These are phyloP conservation scores for Perizoma flavofasciatum DNA, from an alignment of 2,888 invertebrate species.

Conservation along the genomic window DNA sequence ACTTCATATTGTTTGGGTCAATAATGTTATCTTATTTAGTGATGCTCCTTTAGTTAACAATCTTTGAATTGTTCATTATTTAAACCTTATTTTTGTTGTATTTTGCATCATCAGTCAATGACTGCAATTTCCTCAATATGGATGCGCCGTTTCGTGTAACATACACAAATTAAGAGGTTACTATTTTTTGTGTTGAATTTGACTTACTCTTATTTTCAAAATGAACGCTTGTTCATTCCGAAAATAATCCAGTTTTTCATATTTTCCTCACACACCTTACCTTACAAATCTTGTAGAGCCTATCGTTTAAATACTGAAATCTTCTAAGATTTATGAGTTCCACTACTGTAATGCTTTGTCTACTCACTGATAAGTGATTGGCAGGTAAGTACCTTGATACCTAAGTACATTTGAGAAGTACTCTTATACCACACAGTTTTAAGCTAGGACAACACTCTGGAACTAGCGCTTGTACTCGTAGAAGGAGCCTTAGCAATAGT, in stretches of 20 bases:
- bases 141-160: neutral
- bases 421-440: too few species aligned
- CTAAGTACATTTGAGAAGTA: neutral
- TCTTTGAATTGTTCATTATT: too few species aligned
- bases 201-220: neutral
- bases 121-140: neutral
- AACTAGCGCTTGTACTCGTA: too few species aligned
- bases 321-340: constrained; percentile 2
- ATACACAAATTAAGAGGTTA: neutral
- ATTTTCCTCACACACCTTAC: neutral
- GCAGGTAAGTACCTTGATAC: neutral
- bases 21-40: too few species aligned
- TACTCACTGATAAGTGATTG: neutral
- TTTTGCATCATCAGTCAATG: neutral
- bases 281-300: neutral
- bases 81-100: neutral
- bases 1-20: too few species aligned
- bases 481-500: neutral
- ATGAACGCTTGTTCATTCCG: neutral
- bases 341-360: neutral
- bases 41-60: too few species aligned
- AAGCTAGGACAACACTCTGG: too few species aligned
- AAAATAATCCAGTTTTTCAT: too few species aligned
- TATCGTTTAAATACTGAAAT: neutral
- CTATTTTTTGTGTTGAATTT: neutral